phyloP scores from a whole-genome alignment of 2,113 vertebrate genomes.

The Dinomys branickii region DNA sequence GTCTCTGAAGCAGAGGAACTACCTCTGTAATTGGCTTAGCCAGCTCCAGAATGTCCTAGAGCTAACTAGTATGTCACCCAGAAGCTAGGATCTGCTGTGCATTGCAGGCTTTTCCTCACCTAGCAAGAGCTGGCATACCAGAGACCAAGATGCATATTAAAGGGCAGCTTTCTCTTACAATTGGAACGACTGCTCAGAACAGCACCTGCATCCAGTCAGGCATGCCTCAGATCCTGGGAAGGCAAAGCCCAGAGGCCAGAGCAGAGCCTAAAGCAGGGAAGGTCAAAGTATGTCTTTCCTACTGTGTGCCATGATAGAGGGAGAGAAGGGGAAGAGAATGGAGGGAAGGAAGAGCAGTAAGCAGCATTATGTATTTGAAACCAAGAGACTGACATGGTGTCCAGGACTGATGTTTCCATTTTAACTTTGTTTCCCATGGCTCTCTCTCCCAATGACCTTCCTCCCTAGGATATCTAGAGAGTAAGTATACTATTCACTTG shows the following conservation, averaged over 20 bases:
- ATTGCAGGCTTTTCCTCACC: neutral
- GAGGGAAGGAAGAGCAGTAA: neutral
- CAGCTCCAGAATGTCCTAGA: neutral
- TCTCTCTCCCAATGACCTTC: constrained; percentile 81
- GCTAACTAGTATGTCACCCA: neutral
- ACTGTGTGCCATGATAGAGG: rapidly evolving
- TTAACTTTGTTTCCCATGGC: constrained; percentile 80
- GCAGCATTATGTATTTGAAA: neutral
- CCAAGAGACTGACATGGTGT: neutral
- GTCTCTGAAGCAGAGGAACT: neutral
- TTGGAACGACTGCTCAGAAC: neutral
- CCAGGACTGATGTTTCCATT: constrained; percentile 34
- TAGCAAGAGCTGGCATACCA: neutral
- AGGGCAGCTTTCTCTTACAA: neutral
- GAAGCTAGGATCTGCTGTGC: neutral
- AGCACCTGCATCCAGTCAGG: neutral
- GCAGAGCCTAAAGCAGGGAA: neutral
- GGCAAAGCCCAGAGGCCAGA: neutral
- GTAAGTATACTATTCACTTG: constrained; percentile 83
- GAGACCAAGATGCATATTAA: neutral
- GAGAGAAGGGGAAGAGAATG: neutral
- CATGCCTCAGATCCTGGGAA: neutral
- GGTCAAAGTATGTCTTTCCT: neutral
- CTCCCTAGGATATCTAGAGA: constrained; percentile 86
- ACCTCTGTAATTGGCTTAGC: neutral